Evolutionary conservation across 1,140 invertebrate genomes (phyloP).

Genomic region (Probaryconus sp.): DNA sequence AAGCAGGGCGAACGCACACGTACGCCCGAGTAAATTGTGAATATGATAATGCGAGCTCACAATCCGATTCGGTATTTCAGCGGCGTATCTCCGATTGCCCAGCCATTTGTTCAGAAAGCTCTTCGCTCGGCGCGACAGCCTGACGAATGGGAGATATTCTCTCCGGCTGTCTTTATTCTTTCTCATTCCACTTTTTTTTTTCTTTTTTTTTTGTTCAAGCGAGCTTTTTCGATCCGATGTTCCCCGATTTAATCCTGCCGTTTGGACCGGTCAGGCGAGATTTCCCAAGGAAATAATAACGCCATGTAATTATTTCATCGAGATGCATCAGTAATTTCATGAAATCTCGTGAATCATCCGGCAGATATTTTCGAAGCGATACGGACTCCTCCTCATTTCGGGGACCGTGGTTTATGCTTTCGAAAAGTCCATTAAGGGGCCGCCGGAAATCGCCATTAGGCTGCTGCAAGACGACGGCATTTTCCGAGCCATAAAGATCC

Average conservation of each 20-base stretch:
- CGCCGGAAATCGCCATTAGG: constrained; percentile 62
- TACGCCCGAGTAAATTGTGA: constrained; percentile 72
- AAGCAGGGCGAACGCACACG: constrained; percentile 55
- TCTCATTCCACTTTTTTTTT: constrained; percentile 40
- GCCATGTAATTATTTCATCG: too few relatives aligned
- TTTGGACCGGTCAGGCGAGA: constrained; percentile 15
- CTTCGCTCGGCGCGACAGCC: constrained; percentile 68
- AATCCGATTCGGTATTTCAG: constrained; percentile 76
- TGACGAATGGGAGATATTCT: constrained; percentile 72
- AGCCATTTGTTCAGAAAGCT: constrained; percentile 73
- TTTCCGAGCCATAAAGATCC: constrained; percentile 77
- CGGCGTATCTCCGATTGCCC: constrained; percentile 74
- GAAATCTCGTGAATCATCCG: constrained; percentile 4
- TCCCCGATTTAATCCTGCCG: constrained; percentile 38
- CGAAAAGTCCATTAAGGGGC: constrained; percentile 68
- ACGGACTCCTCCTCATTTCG: constrained; percentile 57
- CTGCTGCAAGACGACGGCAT: constrained; percentile 64
- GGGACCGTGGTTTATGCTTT: constrained; percentile 51
- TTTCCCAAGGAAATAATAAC: too few relatives aligned
- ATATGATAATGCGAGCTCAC: constrained; percentile 74
- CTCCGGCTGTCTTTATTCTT: constrained; percentile 51
- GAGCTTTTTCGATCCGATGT: constrained; percentile 9
- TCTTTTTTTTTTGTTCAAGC: constrained; percentile 9
- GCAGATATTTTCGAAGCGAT: constrained; percentile 43
- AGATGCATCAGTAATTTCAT: constrained; percentile 14